phyloP scores from a whole-genome alignment of 1,140 invertebrate genomes.

The Drosophila bipectinata region DNA sequence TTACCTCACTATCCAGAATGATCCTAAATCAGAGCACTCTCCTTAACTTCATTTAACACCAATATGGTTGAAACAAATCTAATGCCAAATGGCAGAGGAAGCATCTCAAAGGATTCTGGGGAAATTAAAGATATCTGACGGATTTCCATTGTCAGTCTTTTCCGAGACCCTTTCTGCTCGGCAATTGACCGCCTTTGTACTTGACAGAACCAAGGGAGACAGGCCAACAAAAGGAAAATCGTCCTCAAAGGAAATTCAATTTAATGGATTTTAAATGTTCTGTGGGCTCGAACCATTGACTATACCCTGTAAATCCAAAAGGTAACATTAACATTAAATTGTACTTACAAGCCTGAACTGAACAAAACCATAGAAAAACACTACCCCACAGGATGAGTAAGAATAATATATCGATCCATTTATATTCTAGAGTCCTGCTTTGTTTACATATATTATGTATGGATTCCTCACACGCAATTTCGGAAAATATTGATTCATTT shows the following conservation, averaged over 20 bases:
- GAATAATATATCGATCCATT: conserved; percentile 14
- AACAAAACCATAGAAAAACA: conserved; percentile 1
- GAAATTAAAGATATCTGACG: conserved; percentile 48
- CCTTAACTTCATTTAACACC: background rate
- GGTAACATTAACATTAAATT: background rate
- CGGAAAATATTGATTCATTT: conserved; percentile 21
- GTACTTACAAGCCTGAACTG: background rate
- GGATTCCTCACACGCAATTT: conserved; percentile 26
- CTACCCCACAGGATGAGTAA: background rate
- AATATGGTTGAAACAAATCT: conserved; percentile 13
- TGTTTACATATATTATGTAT: conserved; percentile 25
- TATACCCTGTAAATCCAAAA: conserved; percentile 6
- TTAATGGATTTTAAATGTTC: conserved; percentile 37
- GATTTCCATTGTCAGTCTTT: conserved; percentile 46
- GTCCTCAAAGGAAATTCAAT: conserved; percentile 34
- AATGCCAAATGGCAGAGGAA: conserved; percentile 13
- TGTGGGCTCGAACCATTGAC: conserved; percentile 6
- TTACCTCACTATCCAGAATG: background rate
- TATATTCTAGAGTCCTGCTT: background rate
- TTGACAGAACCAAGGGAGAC: conserved; percentile 20
- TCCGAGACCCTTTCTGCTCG: conserved; percentile 12
- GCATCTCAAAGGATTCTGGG: conserved; percentile 26
- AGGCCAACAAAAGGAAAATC: conserved; percentile 31
- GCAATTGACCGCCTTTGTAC: conserved; percentile 40
- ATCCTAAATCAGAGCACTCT: background rate